phyloP scores from a whole-genome alignment of 2,888 invertebrate genomes.

The Ramazzottius varieornatus region DNA sequence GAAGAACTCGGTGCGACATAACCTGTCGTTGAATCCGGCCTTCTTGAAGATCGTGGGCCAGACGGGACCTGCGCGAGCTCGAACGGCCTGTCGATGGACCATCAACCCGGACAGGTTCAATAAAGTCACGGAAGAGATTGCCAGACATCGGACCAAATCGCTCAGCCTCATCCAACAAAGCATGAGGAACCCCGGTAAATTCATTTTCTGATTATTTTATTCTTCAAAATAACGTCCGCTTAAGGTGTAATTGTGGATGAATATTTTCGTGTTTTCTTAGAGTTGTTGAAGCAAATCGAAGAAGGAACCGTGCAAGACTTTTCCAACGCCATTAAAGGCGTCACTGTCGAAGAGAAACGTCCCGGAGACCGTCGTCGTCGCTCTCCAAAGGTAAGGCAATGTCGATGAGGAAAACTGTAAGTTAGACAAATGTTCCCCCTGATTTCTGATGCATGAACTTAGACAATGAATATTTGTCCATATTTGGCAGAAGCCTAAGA shows the following conservation, averaged over 20 bases:
- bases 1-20: not conserved
- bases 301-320: not conserved
- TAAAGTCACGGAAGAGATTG: not conserved
- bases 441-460: too few species aligned
- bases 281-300: not conserved
- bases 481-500: too few species aligned
- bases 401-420: too few species aligned
- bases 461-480: too few species aligned
- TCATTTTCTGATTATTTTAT: too few species aligned
- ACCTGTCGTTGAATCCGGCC: not conserved
- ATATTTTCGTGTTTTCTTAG: too few species aligned
- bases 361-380: not conserved
- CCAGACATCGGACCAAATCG: not conserved
- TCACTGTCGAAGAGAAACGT: not conserved
- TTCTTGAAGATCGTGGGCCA: not conserved
- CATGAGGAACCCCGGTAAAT: not conserved
- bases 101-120: not conserved
- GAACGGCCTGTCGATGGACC: slow-evolving; percentile 1
- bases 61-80: not conserved
- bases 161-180: not conserved
- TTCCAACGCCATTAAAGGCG: not conserved
- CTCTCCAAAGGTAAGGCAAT: too few species aligned
- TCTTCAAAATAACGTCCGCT: too few species aligned
- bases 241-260: too few species aligned
- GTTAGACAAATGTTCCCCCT: too few species aligned